These are phyloP conservation scores for Holacanthella duospinosa DNA, from an alignment of 2,888 invertebrate species.

Conservation along the genomic window DNA sequence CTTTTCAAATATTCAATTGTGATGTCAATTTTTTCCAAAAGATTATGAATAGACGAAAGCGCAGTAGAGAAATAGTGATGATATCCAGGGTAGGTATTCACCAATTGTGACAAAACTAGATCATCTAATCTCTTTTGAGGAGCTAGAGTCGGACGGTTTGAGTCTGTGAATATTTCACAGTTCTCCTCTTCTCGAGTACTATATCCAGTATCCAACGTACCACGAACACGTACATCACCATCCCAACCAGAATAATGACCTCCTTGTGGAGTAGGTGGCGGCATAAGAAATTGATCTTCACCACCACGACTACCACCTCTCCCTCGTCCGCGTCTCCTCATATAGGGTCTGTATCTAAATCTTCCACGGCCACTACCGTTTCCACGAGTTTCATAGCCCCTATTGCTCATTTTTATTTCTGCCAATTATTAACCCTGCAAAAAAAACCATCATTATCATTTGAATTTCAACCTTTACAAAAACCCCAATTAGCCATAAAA, in stretches of 20 bases:
- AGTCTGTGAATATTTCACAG: no score
- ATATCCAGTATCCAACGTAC: background rate
- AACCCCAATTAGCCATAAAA: no score
- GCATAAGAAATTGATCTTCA: background rate
- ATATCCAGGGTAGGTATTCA: constrained; percentile 24
- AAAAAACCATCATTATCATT: no score
- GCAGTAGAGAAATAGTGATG: constrained; percentile 21
- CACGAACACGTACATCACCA: background rate
- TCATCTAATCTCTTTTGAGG: background rate
- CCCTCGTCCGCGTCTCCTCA: constrained; percentile 9
- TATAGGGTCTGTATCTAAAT: background rate
- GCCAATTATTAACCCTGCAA: no score
- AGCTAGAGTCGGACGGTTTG: no score
- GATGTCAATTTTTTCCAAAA: constrained; percentile 16
- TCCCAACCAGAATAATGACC: background rate
- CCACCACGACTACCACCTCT: constrained; percentile 8
- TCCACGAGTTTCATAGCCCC: constrained; percentile 8
- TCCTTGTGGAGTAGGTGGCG: background rate
- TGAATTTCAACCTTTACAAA: no score
- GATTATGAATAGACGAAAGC: constrained; percentile 17
- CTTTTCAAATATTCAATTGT: constrained; percentile 10
- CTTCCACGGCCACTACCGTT: background rate
- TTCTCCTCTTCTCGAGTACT: no score
- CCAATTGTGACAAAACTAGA: constrained; percentile 13
- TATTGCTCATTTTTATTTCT: no score